Percentiles rank a stretch among this genome's conserved stretches.
Conservation (phyloP, 2,888 invertebrate species). For the Drosophila paramelanica region DNA sequence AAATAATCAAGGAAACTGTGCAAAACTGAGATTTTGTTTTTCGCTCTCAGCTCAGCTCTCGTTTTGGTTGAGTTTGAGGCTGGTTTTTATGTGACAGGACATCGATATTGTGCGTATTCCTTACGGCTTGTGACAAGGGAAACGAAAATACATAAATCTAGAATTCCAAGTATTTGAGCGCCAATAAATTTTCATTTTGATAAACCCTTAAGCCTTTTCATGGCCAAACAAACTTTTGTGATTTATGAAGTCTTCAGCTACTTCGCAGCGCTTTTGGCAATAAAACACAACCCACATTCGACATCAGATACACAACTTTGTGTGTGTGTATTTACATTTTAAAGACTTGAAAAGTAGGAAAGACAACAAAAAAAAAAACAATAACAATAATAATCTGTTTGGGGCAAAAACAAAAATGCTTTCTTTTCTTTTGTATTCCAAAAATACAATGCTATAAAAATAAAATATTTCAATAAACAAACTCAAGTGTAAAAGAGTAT, state of each 20-base stretch:
- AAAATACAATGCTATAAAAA: constrained; percentile 49
- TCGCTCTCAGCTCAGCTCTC: background rate
- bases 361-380: constrained; percentile 4
- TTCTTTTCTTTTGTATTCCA: constrained; percentile 1
- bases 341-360: constrained; percentile 44
- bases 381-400: constrained; percentile 45
- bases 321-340: constrained; percentile 64
- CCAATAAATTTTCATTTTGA: constrained; percentile 78
- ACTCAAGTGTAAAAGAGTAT: constrained; percentile 39
- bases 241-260: constrained; percentile 75
- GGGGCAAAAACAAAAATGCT: background rate
- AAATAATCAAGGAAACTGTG: constrained; percentile 20
- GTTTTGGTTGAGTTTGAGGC: constrained; percentile 11
- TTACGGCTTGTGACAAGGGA: background rate
- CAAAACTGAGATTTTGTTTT: constrained; percentile 21
- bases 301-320: constrained; percentile 53
- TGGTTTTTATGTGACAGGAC: constrained; percentile 10
- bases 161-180: constrained; percentile 72
- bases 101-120: constrained; percentile 37
- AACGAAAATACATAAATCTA: constrained; percentile 68
- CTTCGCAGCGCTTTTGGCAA: constrained; percentile 64
- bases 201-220: constrained; percentile 78
- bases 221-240: constrained; percentile 78
- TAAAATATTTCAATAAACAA: constrained; percentile 49
- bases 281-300: constrained; percentile 62